A percentile compares a stretch with the other conserved stretches of the same genome.
phyloP scores from a whole-genome alignment of 2,888 invertebrate species.

The Cephonodes hylas region DNA sequence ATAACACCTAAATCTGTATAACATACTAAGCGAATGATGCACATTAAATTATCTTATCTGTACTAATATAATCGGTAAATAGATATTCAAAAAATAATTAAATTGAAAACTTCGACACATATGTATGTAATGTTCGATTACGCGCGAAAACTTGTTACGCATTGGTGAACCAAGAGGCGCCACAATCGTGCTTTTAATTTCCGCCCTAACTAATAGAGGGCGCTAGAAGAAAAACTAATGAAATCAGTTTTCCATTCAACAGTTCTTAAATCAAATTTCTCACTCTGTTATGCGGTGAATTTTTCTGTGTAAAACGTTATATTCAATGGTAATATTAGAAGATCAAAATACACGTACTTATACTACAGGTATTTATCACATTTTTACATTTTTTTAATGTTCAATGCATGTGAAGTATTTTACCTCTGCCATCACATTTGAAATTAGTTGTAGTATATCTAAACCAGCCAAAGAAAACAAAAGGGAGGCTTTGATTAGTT shows the following conservation, averaged over 20 bases:
- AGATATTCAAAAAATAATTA: background rate
- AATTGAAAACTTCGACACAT: background rate
- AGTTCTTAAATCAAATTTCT: background rate
- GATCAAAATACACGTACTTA: too few relatives aligned
- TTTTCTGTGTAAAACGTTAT: too few relatives aligned
- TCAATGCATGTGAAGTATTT: too few relatives aligned
- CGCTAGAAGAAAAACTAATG: conserved; percentile 50
- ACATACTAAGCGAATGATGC: background rate
- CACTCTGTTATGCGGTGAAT: background rate
- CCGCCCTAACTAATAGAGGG: conserved; percentile 51
- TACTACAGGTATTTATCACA: too few relatives aligned
- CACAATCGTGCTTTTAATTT: conserved; percentile 39
- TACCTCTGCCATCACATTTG: too few relatives aligned
- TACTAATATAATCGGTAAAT: background rate
- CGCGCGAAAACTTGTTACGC: conserved; percentile 20
- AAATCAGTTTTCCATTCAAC: conserved; percentile 19
- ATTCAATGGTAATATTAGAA: too few relatives aligned
- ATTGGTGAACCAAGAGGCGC: conserved; percentile 28
- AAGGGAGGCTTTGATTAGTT: background rate
- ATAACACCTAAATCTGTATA: background rate
- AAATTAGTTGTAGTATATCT: background rate
- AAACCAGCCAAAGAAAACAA: background rate
- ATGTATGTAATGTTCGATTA: conserved; percentile 16
- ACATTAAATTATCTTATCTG: background rate
- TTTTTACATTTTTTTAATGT: too few relatives aligned